These are phyloP conservation scores for Scarus forsteni DNA, from an alignment of 2,797 vertebrate genomes.

Conservation along the genomic window DNA sequence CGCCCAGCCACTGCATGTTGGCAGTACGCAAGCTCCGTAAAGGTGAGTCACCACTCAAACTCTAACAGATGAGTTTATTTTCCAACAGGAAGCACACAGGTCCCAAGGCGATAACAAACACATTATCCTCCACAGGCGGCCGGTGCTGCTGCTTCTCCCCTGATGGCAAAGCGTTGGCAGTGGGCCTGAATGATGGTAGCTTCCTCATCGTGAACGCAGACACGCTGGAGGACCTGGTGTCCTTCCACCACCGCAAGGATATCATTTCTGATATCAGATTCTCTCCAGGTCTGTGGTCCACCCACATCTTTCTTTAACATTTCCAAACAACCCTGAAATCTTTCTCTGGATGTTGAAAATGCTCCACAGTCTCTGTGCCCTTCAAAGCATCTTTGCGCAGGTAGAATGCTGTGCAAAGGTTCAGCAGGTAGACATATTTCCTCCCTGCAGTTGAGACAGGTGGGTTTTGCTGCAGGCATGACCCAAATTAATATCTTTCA, in stretches of 20 bases:
- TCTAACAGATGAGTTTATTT: conserved; percentile 11
- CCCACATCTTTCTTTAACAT: conserved; percentile 12
- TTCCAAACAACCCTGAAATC: conserved; percentile 7
- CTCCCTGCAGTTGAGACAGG: conserved; percentile 43
- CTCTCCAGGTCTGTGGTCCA: conserved; percentile 90
- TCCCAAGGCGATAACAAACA: conserved; percentile 36
- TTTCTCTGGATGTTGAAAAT: conserved; percentile 23
- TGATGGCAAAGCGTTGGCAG: conserved; percentile 96
- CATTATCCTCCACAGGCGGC: conserved; percentile 85
- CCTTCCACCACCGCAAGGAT: conserved; percentile 98
- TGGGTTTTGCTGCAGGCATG: conserved; percentile 68
- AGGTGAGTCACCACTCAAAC: conserved; percentile 86
- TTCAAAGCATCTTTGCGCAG: conserved; percentile 43
- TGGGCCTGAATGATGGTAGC: conserved; percentile 97
- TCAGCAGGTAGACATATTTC: conserved; percentile 51
- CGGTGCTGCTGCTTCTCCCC: conserved; percentile 98
- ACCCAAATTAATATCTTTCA: conserved; percentile 76
- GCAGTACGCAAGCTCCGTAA: conserved; percentile 98
- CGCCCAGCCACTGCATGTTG: conserved; percentile 99
- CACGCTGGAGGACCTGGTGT: conserved; percentile 97
- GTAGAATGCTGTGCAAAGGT: conserved; percentile 44
- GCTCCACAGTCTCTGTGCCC: conserved; percentile 29
- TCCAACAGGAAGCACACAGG: conserved; percentile 21
- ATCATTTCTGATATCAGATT: conserved; percentile 97
- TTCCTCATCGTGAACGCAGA: conserved; percentile 98